Percentiles rank a stretch among this genome's conserved stretches.
These are phyloP conservation scores for Globodera rostochiensis DNA, from an alignment of 1,140 invertebrate genomes.

Conservation along the genomic window DNA sequence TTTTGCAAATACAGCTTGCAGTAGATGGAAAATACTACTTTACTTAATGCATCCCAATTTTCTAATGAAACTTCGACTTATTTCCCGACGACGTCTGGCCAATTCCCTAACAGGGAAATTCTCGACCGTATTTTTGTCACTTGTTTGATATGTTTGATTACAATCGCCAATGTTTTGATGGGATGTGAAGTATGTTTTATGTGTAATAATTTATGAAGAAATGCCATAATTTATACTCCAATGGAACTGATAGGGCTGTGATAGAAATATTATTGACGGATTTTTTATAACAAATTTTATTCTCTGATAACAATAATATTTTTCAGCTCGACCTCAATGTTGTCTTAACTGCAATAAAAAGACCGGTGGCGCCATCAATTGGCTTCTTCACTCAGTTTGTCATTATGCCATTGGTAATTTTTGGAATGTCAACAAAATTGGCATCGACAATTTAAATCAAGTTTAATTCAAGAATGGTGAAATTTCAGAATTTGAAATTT, in stretches of 20 bases:
- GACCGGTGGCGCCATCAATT: constrained; percentile 81
- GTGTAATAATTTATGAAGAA: not conserved
- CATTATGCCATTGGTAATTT: constrained; percentile 81
- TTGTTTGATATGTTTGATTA: constrained; percentile 79
- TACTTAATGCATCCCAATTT: constrained; percentile 65
- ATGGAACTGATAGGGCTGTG: not conserved
- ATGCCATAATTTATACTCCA: not conserved
- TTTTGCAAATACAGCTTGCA: not conserved
- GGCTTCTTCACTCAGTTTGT: constrained; percentile 82
- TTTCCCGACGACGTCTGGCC: not conserved
- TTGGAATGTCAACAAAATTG: not conserved
- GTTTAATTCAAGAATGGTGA: no score
- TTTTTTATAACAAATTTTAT: not conserved
- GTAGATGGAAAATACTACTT: constrained; percentile 5
- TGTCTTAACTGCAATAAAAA: constrained; percentile 74
- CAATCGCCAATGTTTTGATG: constrained; percentile 87
- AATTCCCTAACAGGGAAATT: constrained; percentile 66
- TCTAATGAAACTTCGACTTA: not conserved
- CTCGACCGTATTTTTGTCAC: constrained; percentile 79
- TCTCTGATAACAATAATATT: not conserved
- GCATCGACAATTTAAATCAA: no score
- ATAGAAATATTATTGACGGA: not conserved
- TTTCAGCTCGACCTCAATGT: constrained; percentile 69
- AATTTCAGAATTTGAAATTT: not conserved
- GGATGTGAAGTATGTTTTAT: constrained; percentile 76